phyloP scores from a whole-genome alignment of 1,140 invertebrate genomes.

The Heliothis virescens region DNA sequence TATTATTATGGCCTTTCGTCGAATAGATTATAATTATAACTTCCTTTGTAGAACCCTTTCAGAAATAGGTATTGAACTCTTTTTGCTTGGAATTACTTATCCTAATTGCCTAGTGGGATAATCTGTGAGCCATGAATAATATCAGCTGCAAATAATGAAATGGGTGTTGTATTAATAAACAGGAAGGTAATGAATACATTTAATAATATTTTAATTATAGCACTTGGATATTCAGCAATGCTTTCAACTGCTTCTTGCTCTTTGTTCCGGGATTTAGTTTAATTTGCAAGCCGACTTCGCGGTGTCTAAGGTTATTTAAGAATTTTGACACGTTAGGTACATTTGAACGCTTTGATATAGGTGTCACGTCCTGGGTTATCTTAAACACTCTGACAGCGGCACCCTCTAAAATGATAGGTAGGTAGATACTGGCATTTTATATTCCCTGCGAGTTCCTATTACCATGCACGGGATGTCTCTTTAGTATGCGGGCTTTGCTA shows the following conservation, averaged over 20 bases:
- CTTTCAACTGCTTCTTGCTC: no score
- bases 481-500: conserved; percentile 81
- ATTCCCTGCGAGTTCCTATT: conserved; percentile 77
- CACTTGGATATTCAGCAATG: no score
- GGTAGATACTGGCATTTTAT: conserved; percentile 76
- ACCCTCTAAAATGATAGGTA: conserved; percentile 59
- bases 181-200: no score
- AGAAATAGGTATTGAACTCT: neutral
- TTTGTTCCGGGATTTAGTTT: conserved; percentile 1
- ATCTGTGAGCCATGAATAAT: no score
- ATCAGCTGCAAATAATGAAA: no score
- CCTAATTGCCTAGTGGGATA: neutral
- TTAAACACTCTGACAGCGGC: conserved; percentile 63
- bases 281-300: conserved; percentile 32
- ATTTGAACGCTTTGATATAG: conserved; percentile 57
- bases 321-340: conserved; percentile 50
- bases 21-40: conserved; percentile 25
- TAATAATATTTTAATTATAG: no score
- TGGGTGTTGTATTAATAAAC: no score
- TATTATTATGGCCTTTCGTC: conserved; percentile 10
- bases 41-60: conserved; percentile 18
- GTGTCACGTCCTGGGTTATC: conserved; percentile 60
- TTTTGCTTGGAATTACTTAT: conserved; percentile 9
- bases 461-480: conserved; percentile 75
- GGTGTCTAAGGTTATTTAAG: conserved; percentile 42